Base-by-base conservation (phyloP, 2,797 vertebrate species). In the Artibeus lituratus region DNA sequence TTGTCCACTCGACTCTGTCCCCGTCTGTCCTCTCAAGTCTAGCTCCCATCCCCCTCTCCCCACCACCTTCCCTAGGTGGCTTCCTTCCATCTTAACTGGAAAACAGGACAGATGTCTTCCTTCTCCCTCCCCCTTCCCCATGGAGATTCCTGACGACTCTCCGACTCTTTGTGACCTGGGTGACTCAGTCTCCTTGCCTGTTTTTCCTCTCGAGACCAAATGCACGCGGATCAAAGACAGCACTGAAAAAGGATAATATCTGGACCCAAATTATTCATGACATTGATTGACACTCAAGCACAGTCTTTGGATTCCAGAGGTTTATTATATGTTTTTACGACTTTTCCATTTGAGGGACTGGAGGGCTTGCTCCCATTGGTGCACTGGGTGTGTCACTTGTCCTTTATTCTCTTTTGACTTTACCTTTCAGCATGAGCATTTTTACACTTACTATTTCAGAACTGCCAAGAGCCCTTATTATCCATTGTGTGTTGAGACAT, bases 71-170 rank as follows among this genome's bases (percentile, higher is more conserved):
- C 6, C 11, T 6, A 35, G 24, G 44, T 6, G 11, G 4, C 69
- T 73, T 39, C 42, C 42, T 91, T 73, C 12, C 5, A 7, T 72
- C 89, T 14, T 57, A 32, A 35, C 16, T 6, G 24, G 10, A 62
- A 91, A 62, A 21, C 8, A 4, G 7, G 11, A 57, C 11, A 6
- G 44, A 26, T 3, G 1, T 1, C 0, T 8, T 62, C 14, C 22
- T 16, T 19, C n/a, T 12, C 29, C 14, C 65, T 35, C 8, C 53
- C 53, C 21, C 53, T 10, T 21, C 21, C 55, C 22, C 22, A 57
- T 10, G 55, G 55, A 57, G 55, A 57, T 22, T 57, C 55, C 24
- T 47, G 53, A 62, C 12, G 4, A 57, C 51, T 65, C 3, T 59
- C 37, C 12, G 4, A 57, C 51, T 65, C 3, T 59, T 37, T n/a